Base-by-base conservation (phyloP, 2,888 invertebrate species). In the Acrobasis suavella region DNA sequence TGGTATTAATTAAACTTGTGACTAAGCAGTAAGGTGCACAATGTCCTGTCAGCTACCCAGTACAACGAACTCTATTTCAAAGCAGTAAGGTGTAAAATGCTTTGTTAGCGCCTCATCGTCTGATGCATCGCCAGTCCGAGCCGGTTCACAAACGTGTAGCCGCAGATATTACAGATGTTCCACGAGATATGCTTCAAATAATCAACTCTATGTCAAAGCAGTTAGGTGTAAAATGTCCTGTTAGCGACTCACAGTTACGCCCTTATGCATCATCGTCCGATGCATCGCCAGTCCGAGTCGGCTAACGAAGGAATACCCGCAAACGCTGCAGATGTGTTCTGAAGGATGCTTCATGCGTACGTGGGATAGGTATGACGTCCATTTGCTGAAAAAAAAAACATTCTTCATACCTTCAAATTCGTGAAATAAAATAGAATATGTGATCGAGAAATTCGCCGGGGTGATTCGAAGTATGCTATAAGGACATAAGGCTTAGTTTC, bases 311-410 rank as follows among this genome's bases (percentile, higher is more conserved):
- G 91, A 91, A 77, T 90, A 89, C 0, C 91, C 91, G 75, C 91
- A 92, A 15, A 80, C 81, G 52, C 83, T 83, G 76, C 91, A 92
- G 52, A 91, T 86, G 77, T 85, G 86, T 72, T 89, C 83, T 15
- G 91, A 91, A 0, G 91, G 91, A 66, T 91, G 91, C 70, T 92
- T 92, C 62, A 91, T 90, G 17, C 91, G 84, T 62, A 92, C 87
- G 78, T 92, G 91, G 49, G 85, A 85, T 7, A 91, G 77, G 69
- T 91, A 89, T 2, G 91, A 91, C 22, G 91, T 91, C 87, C 89
- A 87, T 61, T 90, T 89, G 1, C 91, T 91, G 72, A 10, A 0
- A 63, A 62, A 17, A n/a, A 42, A 16, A 55, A 46, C 58, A 38
- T 3, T 50, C 15, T 17, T 50, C 1, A 17, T 50, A n/a, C n/a